phyloP scores from a whole-genome alignment of 2,888 invertebrate genomes.

The Agrypnus murinus region DNA sequence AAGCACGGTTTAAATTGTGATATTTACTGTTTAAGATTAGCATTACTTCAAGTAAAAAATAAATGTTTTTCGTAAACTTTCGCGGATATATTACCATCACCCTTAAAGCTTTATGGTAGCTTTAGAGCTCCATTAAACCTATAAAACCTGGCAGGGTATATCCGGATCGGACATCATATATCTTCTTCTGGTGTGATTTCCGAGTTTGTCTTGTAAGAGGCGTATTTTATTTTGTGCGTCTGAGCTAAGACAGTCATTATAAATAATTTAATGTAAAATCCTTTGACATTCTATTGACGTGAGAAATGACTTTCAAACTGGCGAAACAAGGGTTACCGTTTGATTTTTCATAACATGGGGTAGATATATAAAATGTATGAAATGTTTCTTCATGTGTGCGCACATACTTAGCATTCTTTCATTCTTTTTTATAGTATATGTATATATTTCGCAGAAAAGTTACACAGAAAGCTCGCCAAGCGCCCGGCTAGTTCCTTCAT shows the following conservation, averaged over 20 bases:
- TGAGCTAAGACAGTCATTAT: slow-evolving; percentile 6
- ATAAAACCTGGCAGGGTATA: slow-evolving; percentile 5
- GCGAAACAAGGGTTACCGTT: slow-evolving; percentile 1
- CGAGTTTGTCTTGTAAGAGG: slow-evolving; percentile 1
- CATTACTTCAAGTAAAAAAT: too few relatives aligned
- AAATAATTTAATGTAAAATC: slow-evolving; percentile 18
- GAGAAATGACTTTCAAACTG: slow-evolving; percentile 23
- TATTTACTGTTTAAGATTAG: too few relatives aligned
- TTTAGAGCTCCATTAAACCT: not conserved
- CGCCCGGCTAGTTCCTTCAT: not conserved
- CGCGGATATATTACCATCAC: too few relatives aligned
- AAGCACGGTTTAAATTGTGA: too few relatives aligned
- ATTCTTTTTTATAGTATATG: too few relatives aligned
- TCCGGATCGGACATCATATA: slow-evolving; percentile 9
- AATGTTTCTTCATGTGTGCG: not conserved
- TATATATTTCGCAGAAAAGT: not conserved
- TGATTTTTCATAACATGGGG: not conserved
- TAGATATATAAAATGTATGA: not conserved
- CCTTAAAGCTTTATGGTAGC: not conserved
- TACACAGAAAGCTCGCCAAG: slow-evolving; percentile 12
- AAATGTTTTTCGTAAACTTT: too few relatives aligned
- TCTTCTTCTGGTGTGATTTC: slow-evolving; percentile 11
- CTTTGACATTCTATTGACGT: slow-evolving; percentile 11
- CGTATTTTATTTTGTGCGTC: slow-evolving; percentile 14
- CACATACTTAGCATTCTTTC: not conserved